Evolutionary conservation across 2,888 invertebrate genomes (phyloP), one percentile per base, ranked within the genome.

Genomic region (Fragum whitleyi): DNA sequence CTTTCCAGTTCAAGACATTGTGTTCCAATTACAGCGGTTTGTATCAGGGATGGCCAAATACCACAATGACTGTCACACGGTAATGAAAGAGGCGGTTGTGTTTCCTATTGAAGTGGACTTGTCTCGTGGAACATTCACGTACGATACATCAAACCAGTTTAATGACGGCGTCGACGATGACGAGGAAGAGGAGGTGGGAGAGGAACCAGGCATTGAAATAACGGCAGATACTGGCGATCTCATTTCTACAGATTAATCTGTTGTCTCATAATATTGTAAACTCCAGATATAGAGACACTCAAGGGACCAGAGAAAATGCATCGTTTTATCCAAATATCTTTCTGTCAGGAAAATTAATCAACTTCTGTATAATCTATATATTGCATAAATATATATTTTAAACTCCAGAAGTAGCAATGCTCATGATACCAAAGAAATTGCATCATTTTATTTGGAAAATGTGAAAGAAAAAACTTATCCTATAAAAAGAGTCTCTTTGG

Each of bases 91-190:
- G 67, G 96, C 96, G 0, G 92, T 94, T 32, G 95, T 99, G 1
- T 99, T 99, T 94, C 99, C 99, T 0, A 98, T 99, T 0, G 99
- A 99, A 95, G 97, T 99, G 21, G 99, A 99, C 94, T 95, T 99
- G 9, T 97, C 97, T 0, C 96, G 97, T 88, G 97, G 97, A 74
- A 98, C 98, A 28, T 98, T 99, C 94, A 97, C 97, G 88, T 98
- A 94, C 80, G 93, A 94, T 80, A 92, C 92, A 0, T 88, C 92
- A 0, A 88, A 91, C 67, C 91, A 92, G 78, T 91, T 93, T 65
- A 93, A 94, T 79, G 92, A 93, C 81, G 92, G 87, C 0, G 88
- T 88, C 7, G 91, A 91, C 51, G 93, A 93, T 21, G 92, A 92
- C 2, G 93, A 93, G 16, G 92, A 92, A n/a, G 92, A 91, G 19